Conservation (phyloP, 1,140 invertebrate genomes). For the Pachyrhynchus sulphureomaculatus region DNA sequence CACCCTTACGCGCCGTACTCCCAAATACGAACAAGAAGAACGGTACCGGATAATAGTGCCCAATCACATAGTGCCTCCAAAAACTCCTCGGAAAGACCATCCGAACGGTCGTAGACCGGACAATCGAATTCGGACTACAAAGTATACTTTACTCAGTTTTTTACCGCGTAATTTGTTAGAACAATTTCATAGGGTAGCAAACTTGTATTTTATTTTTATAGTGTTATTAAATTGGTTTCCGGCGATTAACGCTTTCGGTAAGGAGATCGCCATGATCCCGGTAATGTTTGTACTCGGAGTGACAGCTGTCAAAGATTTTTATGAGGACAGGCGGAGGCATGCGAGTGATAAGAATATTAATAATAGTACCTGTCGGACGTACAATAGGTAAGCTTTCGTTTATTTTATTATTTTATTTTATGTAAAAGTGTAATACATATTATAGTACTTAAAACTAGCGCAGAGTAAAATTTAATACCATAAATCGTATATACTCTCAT, state of each 20-base stretch:
- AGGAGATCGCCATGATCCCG: conserved; percentile 94
- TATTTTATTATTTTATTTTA: not conserved
- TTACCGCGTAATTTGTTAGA: conserved; percentile 96
- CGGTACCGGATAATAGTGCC: conserved; percentile 73
- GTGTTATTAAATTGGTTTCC: conserved; percentile 95
- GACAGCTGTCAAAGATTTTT: conserved; percentile 96
- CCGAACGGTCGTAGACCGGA: conserved; percentile 78
- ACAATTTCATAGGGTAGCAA: conserved; percentile 96
- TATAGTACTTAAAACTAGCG: no score
- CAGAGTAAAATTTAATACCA: no score
- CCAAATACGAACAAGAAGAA: conserved; percentile 61
- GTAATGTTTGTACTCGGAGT: conserved; percentile 93
- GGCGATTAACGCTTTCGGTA: conserved; percentile 91
- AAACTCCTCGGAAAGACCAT: conserved; percentile 74
- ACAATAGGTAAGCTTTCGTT: conserved; percentile 73
- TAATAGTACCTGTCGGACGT: conserved; percentile 87
- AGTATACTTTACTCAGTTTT: conserved; percentile 93
- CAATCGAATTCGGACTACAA: conserved; percentile 92
- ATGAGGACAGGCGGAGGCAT: conserved; percentile 89
- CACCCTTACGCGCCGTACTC: conserved; percentile 57
- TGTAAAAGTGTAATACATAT: no score
- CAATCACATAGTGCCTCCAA: conserved; percentile 78
- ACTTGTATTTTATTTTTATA: conserved; percentile 97
- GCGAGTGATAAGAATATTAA: conserved; percentile 92
- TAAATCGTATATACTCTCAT: no score